Evolutionary conservation across 2,888 invertebrate genomes (phyloP), one percentile per base, ranked within the genome.

Genomic region (Drosophila phalerata): DNA sequence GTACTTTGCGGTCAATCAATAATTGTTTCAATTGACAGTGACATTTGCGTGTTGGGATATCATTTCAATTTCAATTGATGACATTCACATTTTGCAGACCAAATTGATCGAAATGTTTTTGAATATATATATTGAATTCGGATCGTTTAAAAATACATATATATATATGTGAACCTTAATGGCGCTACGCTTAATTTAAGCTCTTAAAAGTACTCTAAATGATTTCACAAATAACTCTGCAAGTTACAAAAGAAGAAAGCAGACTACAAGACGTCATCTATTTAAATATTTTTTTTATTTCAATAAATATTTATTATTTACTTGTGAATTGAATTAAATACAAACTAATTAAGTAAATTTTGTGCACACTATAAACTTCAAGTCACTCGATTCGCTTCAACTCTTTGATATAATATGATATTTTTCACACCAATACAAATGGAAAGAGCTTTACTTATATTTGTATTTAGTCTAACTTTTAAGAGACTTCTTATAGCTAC

Each of bases 251-350:
- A 28, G 48, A 58, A 48, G 48, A 58, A 48, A 58, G 38, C 58
- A 47, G 15, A 48, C 17, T 40, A 13, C 8, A 13, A 57, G 17
- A 11, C 56, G 15, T 34, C 49, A 32, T 51, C 19, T 28, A 32
- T 42, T 32, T 60, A 6, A 52, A 43, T 42, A 43, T 32, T 34
- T 42, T 25, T n/a, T n/a, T n/a, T n/a, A n/a, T n/a, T n/a, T 28
- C 17, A 40, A 13, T 5, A 11, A 0, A 30, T 61, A 30, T 61
- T 86, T 74, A 67, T 48, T 69, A 69, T 47, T 52, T 58, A 42
- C 52, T 30, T 84, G 87, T 68, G 49, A 85, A 85, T 85, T 81
- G 71, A 81, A 88, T 85, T 86, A 86, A 85, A 85, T 81, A 77
- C 69, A 64, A 80, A 79, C 77, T 84, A 87, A 87, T 86, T 84